These are phyloP conservation scores for Heliconius charithonia DNA, from an alignment of 2,888 invertebrate species.

Conservation along the genomic window DNA sequence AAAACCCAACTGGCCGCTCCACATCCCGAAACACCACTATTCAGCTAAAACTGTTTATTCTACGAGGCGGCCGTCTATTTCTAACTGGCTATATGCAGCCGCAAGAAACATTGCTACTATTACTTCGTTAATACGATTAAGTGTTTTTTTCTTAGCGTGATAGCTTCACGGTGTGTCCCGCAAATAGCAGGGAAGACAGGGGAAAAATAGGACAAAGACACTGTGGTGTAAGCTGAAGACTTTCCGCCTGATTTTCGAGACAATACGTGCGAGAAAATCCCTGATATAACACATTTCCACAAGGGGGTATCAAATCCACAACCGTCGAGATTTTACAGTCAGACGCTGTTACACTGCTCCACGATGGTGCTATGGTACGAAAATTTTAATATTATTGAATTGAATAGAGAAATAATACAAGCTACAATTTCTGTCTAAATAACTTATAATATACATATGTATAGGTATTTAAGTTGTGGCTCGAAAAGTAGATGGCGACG, in stretches of 20 bases:
- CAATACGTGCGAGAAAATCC: not conserved
- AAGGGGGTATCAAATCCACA: not conserved
- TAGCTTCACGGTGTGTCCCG: not conserved
- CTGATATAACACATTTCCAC: not conserved
- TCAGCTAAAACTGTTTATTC: conserved; percentile 63
- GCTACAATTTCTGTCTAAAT: too few relatives aligned
- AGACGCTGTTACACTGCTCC: not conserved
- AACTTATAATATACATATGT: too few relatives aligned
- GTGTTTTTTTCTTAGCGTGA: conserved; percentile 16
- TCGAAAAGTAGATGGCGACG: too few relatives aligned
- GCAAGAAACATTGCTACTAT: conserved; percentile 60
- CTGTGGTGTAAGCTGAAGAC: not conserved
- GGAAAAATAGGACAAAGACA: not conserved
- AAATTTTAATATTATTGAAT: too few relatives aligned
- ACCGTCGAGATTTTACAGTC: not conserved
- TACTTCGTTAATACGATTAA: conserved; percentile 35
- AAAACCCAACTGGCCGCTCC: conserved; percentile 70
- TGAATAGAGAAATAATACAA: too few relatives aligned
- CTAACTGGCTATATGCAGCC: conserved; percentile 71
- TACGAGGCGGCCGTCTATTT: conserved; percentile 70
- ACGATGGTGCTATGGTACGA: too few relatives aligned
- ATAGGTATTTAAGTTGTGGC: too few relatives aligned
- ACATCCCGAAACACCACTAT: conserved; percentile 70
- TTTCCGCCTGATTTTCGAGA: too few relatives aligned
- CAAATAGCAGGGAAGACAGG: not conserved